phyloP scores from a whole-genome alignment of 2,113 vertebrate genomes.

The Pleuronectes platessa region DNA sequence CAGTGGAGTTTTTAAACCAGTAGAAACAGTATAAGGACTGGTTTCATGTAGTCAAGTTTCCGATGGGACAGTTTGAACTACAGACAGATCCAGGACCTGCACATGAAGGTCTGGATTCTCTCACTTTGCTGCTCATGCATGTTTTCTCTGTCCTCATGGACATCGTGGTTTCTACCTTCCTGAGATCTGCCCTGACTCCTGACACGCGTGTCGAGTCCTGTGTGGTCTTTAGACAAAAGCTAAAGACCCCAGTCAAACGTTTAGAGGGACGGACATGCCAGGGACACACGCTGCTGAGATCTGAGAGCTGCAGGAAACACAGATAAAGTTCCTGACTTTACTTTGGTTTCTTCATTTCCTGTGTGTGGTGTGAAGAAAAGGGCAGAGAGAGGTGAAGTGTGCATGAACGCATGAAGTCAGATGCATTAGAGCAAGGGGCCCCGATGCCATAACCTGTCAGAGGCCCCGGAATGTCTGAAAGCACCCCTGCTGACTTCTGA shows the following conservation, averaged over 20 bases:
- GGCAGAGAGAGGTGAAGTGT: slow-evolving; percentile 1
- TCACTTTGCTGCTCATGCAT: no score
- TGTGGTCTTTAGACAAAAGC: no score
- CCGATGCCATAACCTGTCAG: slow-evolving; percentile 28
- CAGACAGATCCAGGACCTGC: no score
- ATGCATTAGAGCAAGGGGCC: slow-evolving; percentile 1
- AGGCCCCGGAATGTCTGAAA: slow-evolving; percentile 22
- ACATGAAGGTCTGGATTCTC: no score
- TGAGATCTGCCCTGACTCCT: not conserved
- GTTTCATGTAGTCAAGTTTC: no score
- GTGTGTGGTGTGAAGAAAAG: not conserved
- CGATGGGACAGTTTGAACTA: no score
- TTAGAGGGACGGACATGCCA: not conserved
- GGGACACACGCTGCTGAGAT: not conserved
- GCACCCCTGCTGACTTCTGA: slow-evolving; percentile 33
- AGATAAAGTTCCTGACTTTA: no score
- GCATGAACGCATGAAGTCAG: slow-evolving; percentile 10
- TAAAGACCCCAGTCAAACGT: not conserved
- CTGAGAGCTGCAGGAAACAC: not conserved
- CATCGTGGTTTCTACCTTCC: not conserved
- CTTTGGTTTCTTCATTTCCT: no score
- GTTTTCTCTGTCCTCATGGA: not conserved
- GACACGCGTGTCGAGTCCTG: not conserved
- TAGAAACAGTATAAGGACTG: no score
- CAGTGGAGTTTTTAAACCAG: no score